A percentile compares a stretch with the other conserved stretches of the same genome.
Evolutionary conservation across 2,113 vertebrate genomes (phyloP).

Genomic region (Aphyosemion australe): DNA sequence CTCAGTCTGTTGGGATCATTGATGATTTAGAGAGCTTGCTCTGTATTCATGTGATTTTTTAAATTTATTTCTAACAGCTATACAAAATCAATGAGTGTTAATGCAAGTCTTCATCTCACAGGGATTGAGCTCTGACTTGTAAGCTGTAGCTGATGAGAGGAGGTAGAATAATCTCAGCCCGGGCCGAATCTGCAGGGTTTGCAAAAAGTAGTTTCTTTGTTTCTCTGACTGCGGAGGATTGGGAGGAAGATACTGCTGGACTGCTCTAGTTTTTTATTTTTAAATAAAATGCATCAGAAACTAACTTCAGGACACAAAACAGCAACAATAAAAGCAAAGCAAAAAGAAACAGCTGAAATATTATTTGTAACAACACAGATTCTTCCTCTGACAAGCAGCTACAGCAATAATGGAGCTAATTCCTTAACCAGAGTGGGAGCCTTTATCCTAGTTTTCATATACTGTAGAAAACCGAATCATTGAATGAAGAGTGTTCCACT

Average conservation of each 20-base stretch:
- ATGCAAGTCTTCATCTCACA: constrained; percentile 57
- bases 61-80: constrained; percentile 45
- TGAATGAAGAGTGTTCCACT: too few species aligned
- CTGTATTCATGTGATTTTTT: constrained; percentile 26
- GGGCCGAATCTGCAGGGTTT: constrained; percentile 38
- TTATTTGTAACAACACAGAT: too few species aligned
- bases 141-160: constrained; percentile 45
- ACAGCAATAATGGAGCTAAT: too few species aligned
- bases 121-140: constrained; percentile 44
- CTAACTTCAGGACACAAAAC: constrained; percentile 21
- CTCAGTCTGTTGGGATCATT: constrained; percentile 49
- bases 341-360: too few species aligned
- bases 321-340: neutral
- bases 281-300: neutral
- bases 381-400: too few species aligned
- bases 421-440: too few species aligned
- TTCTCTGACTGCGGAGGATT: constrained; percentile 21
- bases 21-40: constrained; percentile 66
- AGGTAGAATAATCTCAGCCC: constrained; percentile 19
- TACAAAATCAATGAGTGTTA: constrained; percentile 70
- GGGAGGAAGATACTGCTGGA: neutral
- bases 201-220: constrained; percentile 30
- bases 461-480: too few species aligned
- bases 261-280: neutral
- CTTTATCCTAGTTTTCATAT: too few species aligned